A percentile compares a stretch with the other conserved stretches of the same genome.
Evolutionary conservation across 2,113 vertebrate species (phyloP).

Genomic region (Cinclus mexicanus): DNA sequence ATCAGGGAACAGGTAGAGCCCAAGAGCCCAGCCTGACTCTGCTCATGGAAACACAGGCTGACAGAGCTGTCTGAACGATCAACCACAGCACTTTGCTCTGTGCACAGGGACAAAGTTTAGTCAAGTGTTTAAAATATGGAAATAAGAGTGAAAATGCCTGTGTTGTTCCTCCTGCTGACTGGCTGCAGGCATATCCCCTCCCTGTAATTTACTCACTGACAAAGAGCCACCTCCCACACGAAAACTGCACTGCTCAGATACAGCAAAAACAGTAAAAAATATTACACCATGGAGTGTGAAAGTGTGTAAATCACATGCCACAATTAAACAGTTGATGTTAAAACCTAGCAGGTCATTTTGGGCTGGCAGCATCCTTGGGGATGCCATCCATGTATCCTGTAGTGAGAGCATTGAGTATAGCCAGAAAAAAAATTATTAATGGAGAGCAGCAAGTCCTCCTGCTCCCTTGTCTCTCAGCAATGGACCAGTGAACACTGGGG

Average conservation of each 20-base stretch:
- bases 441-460: neutral
- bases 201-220: neutral
- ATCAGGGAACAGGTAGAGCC: neutral
- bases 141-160: neutral
- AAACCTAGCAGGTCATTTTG: neutral
- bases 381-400: rapidly evolving
- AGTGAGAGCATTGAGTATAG: neutral
- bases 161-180: neutral
- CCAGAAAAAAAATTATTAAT: neutral
- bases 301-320: neutral
- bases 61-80: neutral
- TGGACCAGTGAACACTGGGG: rapidly evolving
- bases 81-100: neutral
- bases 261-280: neutral
- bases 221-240: neutral
- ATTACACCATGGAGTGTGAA: rapidly evolving
- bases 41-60: neutral
- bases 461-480: neutral
- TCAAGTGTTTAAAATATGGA: slow-evolving; percentile 6
- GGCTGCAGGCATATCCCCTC: neutral
- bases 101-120: neutral
- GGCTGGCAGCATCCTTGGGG: neutral
- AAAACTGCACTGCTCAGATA: neutral
- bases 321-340: rapidly evolving
- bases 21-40: neutral